These are phyloP conservation scores for Panurus biarmicus DNA, from an alignment of 2,113 vertebrate genomes.

Conservation along the genomic window DNA sequence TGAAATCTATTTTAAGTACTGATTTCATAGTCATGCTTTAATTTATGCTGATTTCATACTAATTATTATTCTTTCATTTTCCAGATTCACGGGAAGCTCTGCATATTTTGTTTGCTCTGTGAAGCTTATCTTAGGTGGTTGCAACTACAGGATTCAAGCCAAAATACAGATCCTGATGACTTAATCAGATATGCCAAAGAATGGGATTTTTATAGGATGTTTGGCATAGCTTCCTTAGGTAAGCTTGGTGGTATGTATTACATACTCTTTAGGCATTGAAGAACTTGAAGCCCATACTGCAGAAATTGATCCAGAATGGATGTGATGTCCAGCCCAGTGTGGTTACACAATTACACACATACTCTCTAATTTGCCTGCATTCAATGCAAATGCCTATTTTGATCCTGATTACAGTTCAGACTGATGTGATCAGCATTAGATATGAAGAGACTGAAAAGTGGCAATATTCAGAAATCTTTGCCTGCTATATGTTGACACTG, in stretches of 20 bases:
- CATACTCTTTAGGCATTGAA: background rate
- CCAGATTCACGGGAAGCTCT: conserved; percentile 95
- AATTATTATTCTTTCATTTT: background rate
- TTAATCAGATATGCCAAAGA: conserved; percentile 95
- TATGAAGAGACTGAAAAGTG: background rate
- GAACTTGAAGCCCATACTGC: background rate
- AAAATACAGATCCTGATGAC: conserved; percentile 83
- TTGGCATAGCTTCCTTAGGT: conserved; percentile 88
- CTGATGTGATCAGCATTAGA: background rate
- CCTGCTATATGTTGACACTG: background rate
- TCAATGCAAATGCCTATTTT: background rate
- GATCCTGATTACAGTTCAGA: background rate
- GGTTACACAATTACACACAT: background rate
- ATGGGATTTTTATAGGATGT: conserved; percentile 97
- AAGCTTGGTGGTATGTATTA: background rate
- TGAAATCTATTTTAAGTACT: background rate
- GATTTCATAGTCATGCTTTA: background rate
- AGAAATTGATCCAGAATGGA: background rate
- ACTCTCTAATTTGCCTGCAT: background rate
- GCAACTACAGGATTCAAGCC: conserved; percentile 83
- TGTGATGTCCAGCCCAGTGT: background rate
- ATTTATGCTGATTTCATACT: background rate
- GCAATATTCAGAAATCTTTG: background rate
- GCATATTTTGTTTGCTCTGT: conserved; percentile 90
- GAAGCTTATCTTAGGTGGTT: conserved; percentile 95